Evolutionary conservation across 2,113 vertebrate species (phyloP).

Genomic region (Sylvilagus bachmani): DNA sequence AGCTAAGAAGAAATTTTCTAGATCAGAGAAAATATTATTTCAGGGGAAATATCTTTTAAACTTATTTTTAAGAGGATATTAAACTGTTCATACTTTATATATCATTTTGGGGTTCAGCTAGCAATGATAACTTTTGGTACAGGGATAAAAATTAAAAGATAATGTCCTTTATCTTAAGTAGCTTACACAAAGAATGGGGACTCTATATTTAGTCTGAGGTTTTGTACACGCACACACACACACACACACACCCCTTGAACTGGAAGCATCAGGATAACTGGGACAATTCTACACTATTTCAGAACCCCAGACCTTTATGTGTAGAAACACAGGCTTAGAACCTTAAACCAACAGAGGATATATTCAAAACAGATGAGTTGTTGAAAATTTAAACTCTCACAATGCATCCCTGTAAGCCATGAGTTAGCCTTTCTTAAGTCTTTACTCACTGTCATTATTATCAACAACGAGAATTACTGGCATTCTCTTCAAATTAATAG

Average conservation of each 20-base stretch:
- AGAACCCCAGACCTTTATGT: conserved; percentile 29
- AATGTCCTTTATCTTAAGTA: conserved; percentile 68
- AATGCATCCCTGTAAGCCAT: background rate
- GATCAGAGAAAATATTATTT: conserved; percentile 57
- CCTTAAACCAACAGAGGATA: background rate
- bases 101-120: conserved; percentile 10
- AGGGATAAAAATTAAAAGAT: conserved; percentile 62
- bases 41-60: conserved; percentile 42
- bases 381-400: conserved; percentile 8
- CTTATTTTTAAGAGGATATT: conserved; percentile 45
- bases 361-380: background rate
- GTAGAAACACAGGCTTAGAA: background rate
- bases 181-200: conserved; percentile 63
- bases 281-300: conserved; percentile 4
- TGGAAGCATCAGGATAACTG: conserved; percentile 9
- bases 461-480: conserved; percentile 71
- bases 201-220: conserved; percentile 60
- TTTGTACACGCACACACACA: background rate
- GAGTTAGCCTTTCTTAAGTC: conserved; percentile 45
- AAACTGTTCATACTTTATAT: conserved; percentile 58
- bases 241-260: background rate
- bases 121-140: conserved; percentile 59
- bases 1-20: conserved; percentile 65
- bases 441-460: conserved; percentile 85
- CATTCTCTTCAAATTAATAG: conserved; percentile 56